These are phyloP conservation scores for Lophius americanus DNA, from an alignment of 2,797 vertebrate genomes.

Conservation along the genomic window DNA sequence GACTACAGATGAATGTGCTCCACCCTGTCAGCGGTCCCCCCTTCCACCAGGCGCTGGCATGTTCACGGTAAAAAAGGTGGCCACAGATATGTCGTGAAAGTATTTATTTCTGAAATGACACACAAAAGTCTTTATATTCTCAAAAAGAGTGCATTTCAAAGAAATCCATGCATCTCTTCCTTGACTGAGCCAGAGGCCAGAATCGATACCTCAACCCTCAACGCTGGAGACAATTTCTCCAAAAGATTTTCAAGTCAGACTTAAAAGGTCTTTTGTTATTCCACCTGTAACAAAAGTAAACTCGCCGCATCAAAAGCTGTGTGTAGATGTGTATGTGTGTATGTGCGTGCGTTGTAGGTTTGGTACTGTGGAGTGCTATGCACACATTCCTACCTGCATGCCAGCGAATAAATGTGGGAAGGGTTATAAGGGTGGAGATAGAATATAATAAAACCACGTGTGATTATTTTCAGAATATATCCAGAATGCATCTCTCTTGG, in stretches of 20 bases:
- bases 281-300: slow-evolving; percentile 85
- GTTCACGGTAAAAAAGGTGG: slow-evolving; percentile 72
- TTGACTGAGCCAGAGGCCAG: slow-evolving; percentile 80
- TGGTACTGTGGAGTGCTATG: too few species aligned
- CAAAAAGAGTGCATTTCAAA: slow-evolving; percentile 82
- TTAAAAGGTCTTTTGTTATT: slow-evolving; percentile 86
- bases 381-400: slow-evolving; percentile 6
- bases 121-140: slow-evolving; percentile 81
- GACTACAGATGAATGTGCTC: slow-evolving; percentile 69
- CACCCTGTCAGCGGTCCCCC: slow-evolving; percentile 70
- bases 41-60: slow-evolving; percentile 65
- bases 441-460: too few species aligned
- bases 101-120: slow-evolving; percentile 78
- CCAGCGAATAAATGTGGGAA: slow-evolving; percentile 9
- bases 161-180: slow-evolving; percentile 86
- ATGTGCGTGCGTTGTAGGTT: not conserved
- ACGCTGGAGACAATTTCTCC: slow-evolving; percentile 84
- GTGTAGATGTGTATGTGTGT: slow-evolving; percentile 4
- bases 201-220: slow-evolving; percentile 82
- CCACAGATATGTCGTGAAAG: slow-evolving; percentile 78
- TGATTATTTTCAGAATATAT: too few species aligned
- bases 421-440: too few species aligned
- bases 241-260: slow-evolving; percentile 86
- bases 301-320: slow-evolving; percentile 72
- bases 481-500: not conserved